Base-by-base conservation (phyloP, 1,140 invertebrate species). In the Drusus annulatus region DNA sequence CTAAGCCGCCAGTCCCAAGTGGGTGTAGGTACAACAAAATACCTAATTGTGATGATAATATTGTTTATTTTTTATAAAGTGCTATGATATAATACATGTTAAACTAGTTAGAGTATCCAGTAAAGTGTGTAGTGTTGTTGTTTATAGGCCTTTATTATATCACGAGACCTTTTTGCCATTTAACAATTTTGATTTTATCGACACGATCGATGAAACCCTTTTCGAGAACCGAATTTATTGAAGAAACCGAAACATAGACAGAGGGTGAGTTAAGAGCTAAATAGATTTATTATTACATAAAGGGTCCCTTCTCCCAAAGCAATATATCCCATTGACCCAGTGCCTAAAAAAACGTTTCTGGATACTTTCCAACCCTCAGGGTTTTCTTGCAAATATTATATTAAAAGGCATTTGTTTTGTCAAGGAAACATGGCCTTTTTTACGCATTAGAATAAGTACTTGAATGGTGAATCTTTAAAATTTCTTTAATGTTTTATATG, bases 231-330 rank as follows among this genome's bases (percentile, higher is more conserved):
- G 13, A 45, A 45, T 19, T 60, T 60, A 17, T 23, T 8, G 2
- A 60, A 60, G 56, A 63, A 63, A 63, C 13, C 36, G n/a, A 45
- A 62, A 16, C n/a, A 50, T 51, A 15, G 56, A 50, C 15, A 8
- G 54, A 69, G 36, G 36, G 21, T 16, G 21, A 78, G 65, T 58
- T 54, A 51, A 79, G 17, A 79, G 25, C 63, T 73, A 71, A 79
- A 73, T 73, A 79, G 52, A 79, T 79, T 79, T 79, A 62, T 79
- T 79, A 79, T 79, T 21, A 79, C 65, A 73, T 69, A 65, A 69
- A 78, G 52, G 65, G 23, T 21, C 62, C 52, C 54, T 71, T 71
- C 8, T 28, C 28, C 65, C 65, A 79, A 73, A 79, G 77, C 68
- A 58, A 71, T 79, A 79, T 50, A 71, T 79, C 31, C 25, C 21